phyloP scores from a whole-genome alignment of 2,113 vertebrate species.

The Ctenomys sociabilis region DNA sequence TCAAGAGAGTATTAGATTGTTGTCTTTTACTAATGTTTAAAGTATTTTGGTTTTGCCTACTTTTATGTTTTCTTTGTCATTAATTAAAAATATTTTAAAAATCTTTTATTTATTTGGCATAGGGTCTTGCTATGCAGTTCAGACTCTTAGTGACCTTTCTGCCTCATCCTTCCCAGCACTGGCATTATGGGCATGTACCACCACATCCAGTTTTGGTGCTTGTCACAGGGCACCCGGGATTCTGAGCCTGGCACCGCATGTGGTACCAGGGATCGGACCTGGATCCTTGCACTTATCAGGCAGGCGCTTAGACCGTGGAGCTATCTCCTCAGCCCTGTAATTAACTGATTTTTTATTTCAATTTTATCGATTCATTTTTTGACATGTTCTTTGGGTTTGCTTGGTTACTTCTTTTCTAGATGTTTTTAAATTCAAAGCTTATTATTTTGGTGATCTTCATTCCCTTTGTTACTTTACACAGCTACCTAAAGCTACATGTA shows the following conservation, averaged over 20 bases:
- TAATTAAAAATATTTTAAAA: neutral
- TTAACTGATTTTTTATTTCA: neutral
- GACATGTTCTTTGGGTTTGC: neutral
- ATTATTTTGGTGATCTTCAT: neutral
- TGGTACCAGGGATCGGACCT: too few species aligned
- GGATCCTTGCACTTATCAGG: too few species aligned
- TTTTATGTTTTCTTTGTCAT: neutral
- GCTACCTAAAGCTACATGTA: neutral
- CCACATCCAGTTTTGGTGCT: too few species aligned
- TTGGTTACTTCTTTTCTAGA: neutral
- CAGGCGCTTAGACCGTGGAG: too few species aligned
- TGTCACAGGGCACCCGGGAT: too few species aligned
- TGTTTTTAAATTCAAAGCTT: constrained; percentile 2
- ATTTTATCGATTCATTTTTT: neutral
- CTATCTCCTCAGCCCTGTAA: too few species aligned
- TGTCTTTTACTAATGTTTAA: neutral
- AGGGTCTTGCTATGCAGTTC: too few species aligned
- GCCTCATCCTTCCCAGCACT: too few species aligned
- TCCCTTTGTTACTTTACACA: neutral
- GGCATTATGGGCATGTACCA: too few species aligned
- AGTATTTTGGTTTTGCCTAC: neutral
- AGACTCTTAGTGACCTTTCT: too few species aligned
- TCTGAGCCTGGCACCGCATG: too few species aligned
- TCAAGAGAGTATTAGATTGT: neutral
- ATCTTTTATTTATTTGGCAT: too few species aligned